Percentiles rank a stretch among this genome's conserved stretches.
These are phyloP conservation scores for Drosophila subquinaria DNA, from an alignment of 2,888 invertebrate species.

Conservation along the genomic window DNA sequence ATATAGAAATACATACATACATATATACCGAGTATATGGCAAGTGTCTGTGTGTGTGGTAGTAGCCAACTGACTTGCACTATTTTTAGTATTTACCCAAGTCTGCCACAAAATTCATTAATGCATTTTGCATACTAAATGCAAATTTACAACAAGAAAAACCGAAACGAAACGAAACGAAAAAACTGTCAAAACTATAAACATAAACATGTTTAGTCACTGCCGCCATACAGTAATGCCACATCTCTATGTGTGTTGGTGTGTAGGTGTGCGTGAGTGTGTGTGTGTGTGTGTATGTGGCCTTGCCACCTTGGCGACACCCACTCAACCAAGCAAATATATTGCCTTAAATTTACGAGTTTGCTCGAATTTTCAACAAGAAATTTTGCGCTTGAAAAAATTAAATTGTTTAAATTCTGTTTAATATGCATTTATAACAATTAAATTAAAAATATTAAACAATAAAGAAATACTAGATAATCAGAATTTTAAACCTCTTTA, in stretches of 20 bases:
- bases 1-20: constrained; percentile 23
- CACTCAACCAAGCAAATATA: constrained; percentile 56
- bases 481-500: neutral
- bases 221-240: constrained; percentile 61
- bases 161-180: constrained; percentile 2
- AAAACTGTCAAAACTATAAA: constrained; percentile 59
- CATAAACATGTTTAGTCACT: constrained; percentile 64
- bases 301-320: constrained; percentile 74
- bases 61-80: constrained; percentile 75
- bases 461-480: neutral
- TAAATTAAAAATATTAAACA: constrained; percentile 21
- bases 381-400: constrained; percentile 21
- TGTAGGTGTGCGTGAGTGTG: constrained; percentile 10
- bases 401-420: constrained; percentile 10
- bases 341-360: constrained; percentile 29
- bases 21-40: constrained; percentile 12
- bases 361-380: constrained; percentile 16
- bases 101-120: constrained; percentile 59
- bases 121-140: constrained; percentile 56
- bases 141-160: constrained; percentile 26
- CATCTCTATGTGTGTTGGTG: constrained; percentile 15
- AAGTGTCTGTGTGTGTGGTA: constrained; percentile 23
- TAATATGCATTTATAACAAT: constrained; percentile 12
- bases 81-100: constrained; percentile 72
- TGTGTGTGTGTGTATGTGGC: constrained; percentile 52